Conservation (phyloP, 2,797 vertebrate genomes). For the Propithecus deckenii region DNA sequence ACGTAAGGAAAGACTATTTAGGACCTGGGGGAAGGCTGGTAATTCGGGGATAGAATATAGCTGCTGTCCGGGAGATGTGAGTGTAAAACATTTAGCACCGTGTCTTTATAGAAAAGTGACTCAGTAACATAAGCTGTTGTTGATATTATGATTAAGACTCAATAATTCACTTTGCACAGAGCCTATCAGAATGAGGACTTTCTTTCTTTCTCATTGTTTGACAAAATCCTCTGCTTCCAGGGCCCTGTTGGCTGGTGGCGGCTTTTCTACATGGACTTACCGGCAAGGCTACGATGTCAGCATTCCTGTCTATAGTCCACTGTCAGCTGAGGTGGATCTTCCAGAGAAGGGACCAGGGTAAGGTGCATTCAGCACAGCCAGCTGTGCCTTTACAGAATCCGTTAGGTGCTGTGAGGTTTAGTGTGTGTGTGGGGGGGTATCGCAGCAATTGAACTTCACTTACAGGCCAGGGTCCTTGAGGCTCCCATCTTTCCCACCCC, state of each 20-base stretch:
- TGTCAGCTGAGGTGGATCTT: constrained; percentile 93
- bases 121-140: background rate
- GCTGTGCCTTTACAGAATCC: background rate
- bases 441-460: rapidly evolving
- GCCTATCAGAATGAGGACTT: background rate
- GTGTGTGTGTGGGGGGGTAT: no score
- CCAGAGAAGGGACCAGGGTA: constrained; percentile 94
- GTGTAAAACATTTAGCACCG: background rate
- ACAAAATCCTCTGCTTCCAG: constrained; percentile 84
- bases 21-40: background rate
- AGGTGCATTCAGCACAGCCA: constrained; percentile 67
- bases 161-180: background rate
- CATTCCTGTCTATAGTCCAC: constrained; percentile 96
- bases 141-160: background rate
- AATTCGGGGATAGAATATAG: background rate
- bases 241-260: constrained; percentile 95
- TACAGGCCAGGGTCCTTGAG: background rate
- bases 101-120: background rate
- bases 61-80: background rate
- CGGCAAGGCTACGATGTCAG: constrained; percentile 99
- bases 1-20: background rate
- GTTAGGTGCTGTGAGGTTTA: background rate
- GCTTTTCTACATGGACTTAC: constrained; percentile 99
- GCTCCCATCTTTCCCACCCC: rapidly evolving
- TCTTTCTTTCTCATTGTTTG: background rate